Evolutionary conservation across 1,140 invertebrate genomes (phyloP), one percentile per base, ranked within the genome.

Genomic region (Saccostrea glomerata): DNA sequence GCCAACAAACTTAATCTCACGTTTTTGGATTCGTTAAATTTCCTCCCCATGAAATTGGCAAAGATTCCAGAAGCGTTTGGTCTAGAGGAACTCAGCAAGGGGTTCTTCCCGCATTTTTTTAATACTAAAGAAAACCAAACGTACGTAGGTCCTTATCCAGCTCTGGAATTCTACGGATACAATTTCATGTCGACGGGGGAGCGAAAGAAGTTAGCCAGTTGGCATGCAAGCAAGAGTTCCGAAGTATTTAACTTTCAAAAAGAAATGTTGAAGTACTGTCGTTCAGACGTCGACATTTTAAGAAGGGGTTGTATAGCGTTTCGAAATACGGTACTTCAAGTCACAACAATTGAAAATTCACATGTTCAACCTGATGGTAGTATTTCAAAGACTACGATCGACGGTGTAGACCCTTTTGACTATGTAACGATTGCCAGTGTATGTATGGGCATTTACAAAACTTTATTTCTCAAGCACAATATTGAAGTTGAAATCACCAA

Each of bases 41-140:
- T 89, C 77, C 23, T 89, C 1, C 73, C 88, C 15, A 90, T 90
- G 90, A 73, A 82, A 58, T 47, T 90, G 54, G 5, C 83, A 17
- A 66, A 87, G 23, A 23, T 90, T 17, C 90, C 88, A 56, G 66
- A 85, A 56, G 82, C 90, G 40, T 88, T 89, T 55, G 70, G 56
- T 54, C 23, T 89, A 54, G 11, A 66, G 3, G 88, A 90, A 60
- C 25, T 85, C 2, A n/a, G 40, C 4, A 90, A 90, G 84, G 90
- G 88, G 15, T 89, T 87, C 56, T 90, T 90, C 86, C 88, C 86
- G 6, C 88, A 90, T 86, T 56, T 73, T 54, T 90, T 90, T 63
- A 89, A 89, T 73, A 85, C 20, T 13, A 85, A 70, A 55, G 90
- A 84, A 54, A 90, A 89, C 56, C 63, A 86, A 77, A 25, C 17